These are phyloP conservation scores for Erpornis zantholeuca DNA, from an alignment of 2,113 vertebrate genomes.

Conservation along the genomic window DNA sequence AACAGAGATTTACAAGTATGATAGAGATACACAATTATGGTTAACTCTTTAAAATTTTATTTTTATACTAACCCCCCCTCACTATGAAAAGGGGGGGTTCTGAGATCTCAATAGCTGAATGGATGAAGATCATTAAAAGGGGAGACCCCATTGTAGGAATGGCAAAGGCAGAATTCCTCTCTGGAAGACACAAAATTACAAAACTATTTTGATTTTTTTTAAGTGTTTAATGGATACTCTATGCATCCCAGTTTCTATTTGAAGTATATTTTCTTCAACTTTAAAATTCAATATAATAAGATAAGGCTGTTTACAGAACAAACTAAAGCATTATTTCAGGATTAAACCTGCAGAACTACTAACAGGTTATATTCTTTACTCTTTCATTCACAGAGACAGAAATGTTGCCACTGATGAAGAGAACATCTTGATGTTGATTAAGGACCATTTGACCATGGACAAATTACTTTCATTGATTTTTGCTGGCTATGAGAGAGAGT, in stretches of 20 bases:
- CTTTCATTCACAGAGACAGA: background rate
- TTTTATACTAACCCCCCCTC: background rate
- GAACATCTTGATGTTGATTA: background rate
- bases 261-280: background rate
- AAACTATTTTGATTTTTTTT: background rate
- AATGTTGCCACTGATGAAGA: background rate
- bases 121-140: background rate
- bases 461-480: background rate
- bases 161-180: background rate
- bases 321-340: background rate
- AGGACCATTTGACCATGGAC: background rate
- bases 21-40: background rate
- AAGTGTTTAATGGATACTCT: background rate
- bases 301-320: background rate
- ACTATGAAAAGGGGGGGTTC: background rate
- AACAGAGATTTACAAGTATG: background rate
- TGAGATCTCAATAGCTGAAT: background rate
- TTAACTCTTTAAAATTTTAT: background rate
- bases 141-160: rapidly evolving
- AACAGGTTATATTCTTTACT: background rate
- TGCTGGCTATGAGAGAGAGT: background rate
- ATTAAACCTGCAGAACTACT: background rate
- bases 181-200: background rate
- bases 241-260: background rate
- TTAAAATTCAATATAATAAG: background rate